Conservation (phyloP, 2,113 vertebrate species). For the Edolisoma coerulescens region DNA sequence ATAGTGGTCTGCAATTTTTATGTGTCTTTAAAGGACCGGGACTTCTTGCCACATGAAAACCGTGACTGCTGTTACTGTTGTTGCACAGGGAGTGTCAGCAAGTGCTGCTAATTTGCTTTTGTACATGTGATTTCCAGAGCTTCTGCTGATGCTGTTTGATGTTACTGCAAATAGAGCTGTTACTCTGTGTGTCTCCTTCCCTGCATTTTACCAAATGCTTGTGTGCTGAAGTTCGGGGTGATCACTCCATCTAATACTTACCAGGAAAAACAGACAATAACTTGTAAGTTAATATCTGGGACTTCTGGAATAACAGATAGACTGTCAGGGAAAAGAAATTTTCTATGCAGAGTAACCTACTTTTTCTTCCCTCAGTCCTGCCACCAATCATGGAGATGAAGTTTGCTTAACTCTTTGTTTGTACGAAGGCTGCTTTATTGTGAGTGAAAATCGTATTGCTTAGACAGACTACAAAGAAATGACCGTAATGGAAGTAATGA, state of each 20-base stretch:
- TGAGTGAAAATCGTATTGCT: not conserved
- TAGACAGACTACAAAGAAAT: not conserved
- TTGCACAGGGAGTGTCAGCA: not conserved
- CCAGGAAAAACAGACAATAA: not conserved
- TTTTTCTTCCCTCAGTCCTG: constrained; percentile 4
- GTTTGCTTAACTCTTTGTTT: constrained; percentile 52
- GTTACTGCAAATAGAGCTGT: not conserved
- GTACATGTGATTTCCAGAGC: not conserved
- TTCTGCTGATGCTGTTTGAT: not conserved
- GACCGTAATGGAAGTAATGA: not conserved
- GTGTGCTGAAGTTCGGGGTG: not conserved
- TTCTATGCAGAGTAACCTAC: constrained; percentile 12
- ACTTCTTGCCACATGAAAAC: not conserved
- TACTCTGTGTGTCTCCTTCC: not conserved
- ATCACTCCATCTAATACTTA: not conserved
- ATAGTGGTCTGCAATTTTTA: not conserved
- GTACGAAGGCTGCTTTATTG: not conserved
- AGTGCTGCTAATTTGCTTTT: not conserved
- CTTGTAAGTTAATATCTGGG: not conserved
- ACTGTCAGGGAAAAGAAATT: not conserved
- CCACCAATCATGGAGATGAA: not conserved
- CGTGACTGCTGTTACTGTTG: not conserved
- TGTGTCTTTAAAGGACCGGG: not conserved
- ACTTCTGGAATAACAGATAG: not conserved
- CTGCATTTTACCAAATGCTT: not conserved